Evolutionary conservation across 2,113 vertebrate species (phyloP), one percentile per base, ranked within the genome.

Genomic region (Aspiorhynchus laticeps): DNA sequence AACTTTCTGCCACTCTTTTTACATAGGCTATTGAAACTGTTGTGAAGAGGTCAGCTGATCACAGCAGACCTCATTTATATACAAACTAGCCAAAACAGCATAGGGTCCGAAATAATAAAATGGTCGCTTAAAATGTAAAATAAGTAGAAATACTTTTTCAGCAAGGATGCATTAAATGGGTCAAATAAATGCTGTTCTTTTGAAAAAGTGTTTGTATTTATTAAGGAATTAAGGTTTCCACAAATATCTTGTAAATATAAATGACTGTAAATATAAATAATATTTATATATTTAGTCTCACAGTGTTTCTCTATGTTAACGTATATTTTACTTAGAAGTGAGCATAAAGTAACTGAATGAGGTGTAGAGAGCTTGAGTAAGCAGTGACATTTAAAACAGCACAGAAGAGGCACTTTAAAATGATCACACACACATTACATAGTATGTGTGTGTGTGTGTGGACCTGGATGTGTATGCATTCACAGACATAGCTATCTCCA

Each of bases 371-470:
- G 79, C 59, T 46, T 46, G 24, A 21, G 38, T 65, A 82, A 46
- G 61, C 80, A 67, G 12, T 65, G 61, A 46, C 80, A 82, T 81
- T 65, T 82, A 82, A 81, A 81, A 63, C 4, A 65, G 61, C 38
- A 65, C 26, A 82, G 21, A 80, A 12, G 33, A 33, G 12, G 33
- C 21, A 26, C 24, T 41, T 61, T 80, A 81, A 63, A 61, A 43
- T 43, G 14, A 26, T 3, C 12, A 24, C 48, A 80, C 26, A 69
- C 65, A 76, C 36, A 63, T 46, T 31, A n/a, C 17, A 76, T 38
- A 78, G 61, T 73, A 19, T 65, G 61, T 31, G 28, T 31, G 21
- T 61, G 67, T 21, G 63, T 36, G 31, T 46, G n/a, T 28, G 28
- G 9, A 38, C 63, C 15, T 9, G 33, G 1, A 59, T 31, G 4